Evolutionary conservation across 1,140 invertebrate species (phyloP), one percentile per base, ranked within the genome.

Genomic region (Onthophagus taurus): DNA sequence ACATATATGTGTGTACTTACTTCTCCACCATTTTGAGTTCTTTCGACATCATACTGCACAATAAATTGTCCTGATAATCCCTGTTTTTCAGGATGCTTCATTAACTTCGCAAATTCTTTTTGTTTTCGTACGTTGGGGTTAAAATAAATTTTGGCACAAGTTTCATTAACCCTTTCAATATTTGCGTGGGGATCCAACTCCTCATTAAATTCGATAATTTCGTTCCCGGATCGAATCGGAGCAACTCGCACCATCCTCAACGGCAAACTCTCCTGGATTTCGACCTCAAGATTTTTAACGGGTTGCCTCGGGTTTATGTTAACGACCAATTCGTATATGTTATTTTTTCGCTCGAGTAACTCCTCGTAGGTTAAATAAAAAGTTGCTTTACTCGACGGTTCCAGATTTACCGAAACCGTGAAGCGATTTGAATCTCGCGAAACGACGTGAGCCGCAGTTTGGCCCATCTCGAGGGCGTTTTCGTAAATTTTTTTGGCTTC

Each of bases 341-440:
- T 74, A 33, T 72, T 66, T 23, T 71, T 62, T 4, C 77, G 63
- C 2, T 61, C 56, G 7, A 81, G 58, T 4, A 81, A 52, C 60
- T 80, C 76, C 58, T 81, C 79, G 53, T 80, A 81, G 0, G 72
- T 77, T 35, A 81, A 58, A 49, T 78, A 76, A 59, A 81, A 81
- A 0, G 67, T 63, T 0, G 72, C 75, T 52, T 72, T 72, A 3
- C 64, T 70, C 31, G 69, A 58, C 0, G 75, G 61, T 53, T 77
- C 76, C 6, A 80, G 59, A 53, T 81, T 81, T 4, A 79, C 71
- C 2, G 71, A 72, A 2, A 76, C 72, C 2, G 70, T 72, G 53
- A 81, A 80, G 24, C 72, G 66, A 52, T 80, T 80, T 0, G 77
- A 77, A 57, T 81, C 76, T 21, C 79, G 66, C 4, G 68, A 65